A percentile compares a stretch with the other conserved stretches of the same genome.
Evolutionary conservation across 2,113 vertebrate genomes (phyloP).

Genomic region (Odocoileus virginianus): DNA sequence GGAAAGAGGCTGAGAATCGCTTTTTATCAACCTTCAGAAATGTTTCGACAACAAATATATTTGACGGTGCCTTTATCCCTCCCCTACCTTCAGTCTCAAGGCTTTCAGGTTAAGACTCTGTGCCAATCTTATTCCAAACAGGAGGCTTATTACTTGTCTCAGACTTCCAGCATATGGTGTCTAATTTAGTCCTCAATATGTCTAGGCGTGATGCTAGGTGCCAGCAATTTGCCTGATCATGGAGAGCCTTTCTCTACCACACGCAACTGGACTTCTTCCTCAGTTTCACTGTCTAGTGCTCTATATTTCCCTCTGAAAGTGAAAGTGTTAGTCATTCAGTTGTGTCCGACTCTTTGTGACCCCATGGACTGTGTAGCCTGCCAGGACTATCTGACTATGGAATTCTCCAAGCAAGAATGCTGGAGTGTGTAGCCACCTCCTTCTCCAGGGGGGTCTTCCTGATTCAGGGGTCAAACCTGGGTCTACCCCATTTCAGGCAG

Average conservation of each 20-base stretch:
- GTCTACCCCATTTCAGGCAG: not conserved
- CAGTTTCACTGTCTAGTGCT: not conserved
- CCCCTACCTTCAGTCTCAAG: not conserved
- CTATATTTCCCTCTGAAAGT: not conserved
- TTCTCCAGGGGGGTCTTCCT: not conserved
- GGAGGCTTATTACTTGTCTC: not conserved
- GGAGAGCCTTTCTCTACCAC: not conserved
- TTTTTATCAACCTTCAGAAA: slow-evolving; percentile 38
- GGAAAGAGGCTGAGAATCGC: slow-evolving; percentile 21
- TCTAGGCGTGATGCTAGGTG: not conserved
- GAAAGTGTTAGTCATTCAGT: not conserved
- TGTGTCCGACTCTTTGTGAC: not conserved
- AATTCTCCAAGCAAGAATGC: not conserved
- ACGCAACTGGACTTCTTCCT: not conserved
- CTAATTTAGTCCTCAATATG: not conserved
- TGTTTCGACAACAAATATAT: slow-evolving; percentile 15
- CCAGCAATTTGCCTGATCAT: not conserved
- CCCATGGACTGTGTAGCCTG: not conserved
- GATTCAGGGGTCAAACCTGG: not conserved
- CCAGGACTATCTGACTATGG: not conserved
- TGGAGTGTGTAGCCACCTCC: not conserved
- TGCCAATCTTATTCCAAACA: slow-evolving; percentile 1
- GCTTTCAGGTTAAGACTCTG: not conserved
- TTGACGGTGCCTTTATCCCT: not conserved
- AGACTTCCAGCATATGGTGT: not conserved